A percentile compares a stretch with the other conserved stretches of the same genome.
phyloP scores from a whole-genome alignment of 2,888 invertebrate genomes.

The Cepaea hortensis region DNA sequence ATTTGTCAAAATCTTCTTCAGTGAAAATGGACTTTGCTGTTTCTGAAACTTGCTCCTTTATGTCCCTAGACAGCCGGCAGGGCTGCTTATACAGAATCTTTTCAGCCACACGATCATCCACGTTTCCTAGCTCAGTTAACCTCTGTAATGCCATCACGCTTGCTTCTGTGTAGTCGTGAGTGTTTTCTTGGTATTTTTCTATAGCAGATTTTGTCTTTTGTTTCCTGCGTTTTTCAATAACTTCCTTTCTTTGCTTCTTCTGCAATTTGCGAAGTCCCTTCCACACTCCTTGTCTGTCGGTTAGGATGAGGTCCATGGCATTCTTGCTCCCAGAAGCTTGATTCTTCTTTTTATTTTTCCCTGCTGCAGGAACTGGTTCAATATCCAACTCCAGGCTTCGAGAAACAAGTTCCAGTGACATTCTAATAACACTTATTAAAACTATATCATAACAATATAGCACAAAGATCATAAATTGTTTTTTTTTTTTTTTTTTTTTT shows the following conservation, averaged over 20 bases:
- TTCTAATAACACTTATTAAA: too few species aligned
- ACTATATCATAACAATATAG: too few species aligned
- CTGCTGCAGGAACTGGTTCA: too few species aligned
- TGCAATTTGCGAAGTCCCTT: conserved; percentile 58
- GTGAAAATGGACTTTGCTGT: conserved; percentile 58
- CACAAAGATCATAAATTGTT: too few species aligned
- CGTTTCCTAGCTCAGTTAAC: conserved; percentile 52
- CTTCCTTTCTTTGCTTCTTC: conserved; percentile 34
- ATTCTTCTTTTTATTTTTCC: too few species aligned
- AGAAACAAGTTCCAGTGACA: too few species aligned
- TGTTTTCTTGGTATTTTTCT: conserved; percentile 50
- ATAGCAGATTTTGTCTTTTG: conserved; percentile 42
- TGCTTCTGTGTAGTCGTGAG: conserved; percentile 51
- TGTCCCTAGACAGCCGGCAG: conserved; percentile 45
- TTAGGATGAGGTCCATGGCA: conserved; percentile 61
- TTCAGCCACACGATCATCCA: conserved; percentile 44
- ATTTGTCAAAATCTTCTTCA: conserved; percentile 64
- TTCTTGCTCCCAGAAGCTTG: conserved; percentile 49
- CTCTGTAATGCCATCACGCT: conserved; percentile 50
- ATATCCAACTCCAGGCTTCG: too few species aligned
- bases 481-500: too few species aligned
- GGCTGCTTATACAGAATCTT: conserved; percentile 57
- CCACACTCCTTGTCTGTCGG: conserved; percentile 60
- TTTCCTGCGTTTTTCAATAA: conserved; percentile 46
- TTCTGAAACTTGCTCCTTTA: conserved; percentile 26